Percentiles rank a stretch among this genome's conserved stretches.
These are phyloP conservation scores for Aeoliscus strigatus DNA, from an alignment of 2,797 vertebrate species.

Conservation along the genomic window DNA sequence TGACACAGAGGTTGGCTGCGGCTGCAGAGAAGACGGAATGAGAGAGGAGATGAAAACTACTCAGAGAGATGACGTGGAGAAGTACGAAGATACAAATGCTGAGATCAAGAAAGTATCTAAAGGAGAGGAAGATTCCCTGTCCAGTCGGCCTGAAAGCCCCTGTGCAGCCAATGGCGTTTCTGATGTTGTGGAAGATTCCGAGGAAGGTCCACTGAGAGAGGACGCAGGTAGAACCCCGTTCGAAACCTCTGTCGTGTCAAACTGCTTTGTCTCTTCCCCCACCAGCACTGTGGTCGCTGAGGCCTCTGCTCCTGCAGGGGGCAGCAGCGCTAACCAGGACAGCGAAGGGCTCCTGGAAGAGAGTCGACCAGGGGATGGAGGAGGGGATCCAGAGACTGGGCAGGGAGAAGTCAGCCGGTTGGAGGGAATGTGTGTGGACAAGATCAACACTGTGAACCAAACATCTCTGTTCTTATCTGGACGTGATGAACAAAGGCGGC, in stretches of 20 bases:
- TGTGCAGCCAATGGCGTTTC: constrained; percentile 11
- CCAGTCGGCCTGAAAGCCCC: neutral
- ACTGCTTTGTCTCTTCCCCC: constrained; percentile 1
- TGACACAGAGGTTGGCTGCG: constrained; percentile 18
- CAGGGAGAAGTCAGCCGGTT: constrained; percentile 5
- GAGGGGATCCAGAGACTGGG: neutral
- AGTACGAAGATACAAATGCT: constrained; percentile 3
- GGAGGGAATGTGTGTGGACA: neutral
- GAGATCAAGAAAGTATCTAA: constrained; percentile 6
- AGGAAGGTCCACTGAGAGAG: constrained; percentile 1
- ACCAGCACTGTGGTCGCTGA: neutral
- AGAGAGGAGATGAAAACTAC: constrained; percentile 14
- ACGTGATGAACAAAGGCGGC: neutral
- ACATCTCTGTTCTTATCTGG: constrained; percentile 8
- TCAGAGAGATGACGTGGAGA: constrained; percentile 1
- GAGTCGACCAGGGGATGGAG: constrained; percentile 3
- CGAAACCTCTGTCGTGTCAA: neutral
- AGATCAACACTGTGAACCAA: constrained; percentile 25
- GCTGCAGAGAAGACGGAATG: constrained; percentile 15
- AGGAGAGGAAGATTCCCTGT: neutral
- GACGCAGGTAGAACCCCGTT: constrained; percentile 1
- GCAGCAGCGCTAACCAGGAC: constrained; percentile 16
- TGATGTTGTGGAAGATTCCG: neutral
- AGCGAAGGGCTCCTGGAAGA: constrained; percentile 2
- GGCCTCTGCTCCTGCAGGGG: constrained; percentile 34